Percentiles rank a stretch among this genome's conserved stretches.
Conservation (phyloP, 2,797 vertebrate genomes). For the Somateria mollissima region DNA sequence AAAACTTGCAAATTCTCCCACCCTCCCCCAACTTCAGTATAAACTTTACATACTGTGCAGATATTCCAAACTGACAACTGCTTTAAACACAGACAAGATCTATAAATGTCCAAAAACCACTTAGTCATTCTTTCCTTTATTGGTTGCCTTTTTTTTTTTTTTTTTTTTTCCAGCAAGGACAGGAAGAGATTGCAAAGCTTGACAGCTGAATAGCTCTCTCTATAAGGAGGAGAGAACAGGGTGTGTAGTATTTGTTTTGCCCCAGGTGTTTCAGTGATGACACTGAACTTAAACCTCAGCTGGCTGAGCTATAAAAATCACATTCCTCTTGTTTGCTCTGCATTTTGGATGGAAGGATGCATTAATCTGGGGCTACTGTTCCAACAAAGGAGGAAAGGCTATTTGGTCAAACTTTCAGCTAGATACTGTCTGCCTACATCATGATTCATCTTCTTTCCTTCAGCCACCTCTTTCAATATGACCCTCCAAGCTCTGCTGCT, state of each 20-base stretch:
- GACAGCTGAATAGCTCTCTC: background rate
- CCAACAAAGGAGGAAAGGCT: background rate
- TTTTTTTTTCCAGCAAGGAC: conserved; percentile 10
- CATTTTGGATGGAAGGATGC: background rate
- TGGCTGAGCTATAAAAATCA: background rate
- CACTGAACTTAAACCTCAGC: background rate
- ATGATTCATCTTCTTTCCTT: background rate
- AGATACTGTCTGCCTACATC: background rate
- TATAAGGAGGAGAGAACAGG: conserved; percentile 15
- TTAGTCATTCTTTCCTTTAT: conserved; percentile 44
- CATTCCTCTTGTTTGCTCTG: background rate
- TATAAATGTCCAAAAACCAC: conserved; percentile 11
- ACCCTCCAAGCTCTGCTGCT: background rate
- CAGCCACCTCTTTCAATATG: background rate
- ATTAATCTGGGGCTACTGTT: background rate
- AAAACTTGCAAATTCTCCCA: background rate
- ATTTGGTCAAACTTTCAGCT: background rate
- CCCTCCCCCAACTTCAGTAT: background rate
- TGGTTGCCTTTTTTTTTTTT: background rate
- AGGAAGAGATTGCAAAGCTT: background rate
- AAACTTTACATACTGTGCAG: background rate
- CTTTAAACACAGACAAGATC: background rate
- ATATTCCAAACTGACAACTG: background rate
- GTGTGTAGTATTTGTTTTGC: background rate
- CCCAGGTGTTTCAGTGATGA: background rate